Conservation (phyloP, 1,140 invertebrate genomes). For the Sesamia nonagrioides region DNA sequence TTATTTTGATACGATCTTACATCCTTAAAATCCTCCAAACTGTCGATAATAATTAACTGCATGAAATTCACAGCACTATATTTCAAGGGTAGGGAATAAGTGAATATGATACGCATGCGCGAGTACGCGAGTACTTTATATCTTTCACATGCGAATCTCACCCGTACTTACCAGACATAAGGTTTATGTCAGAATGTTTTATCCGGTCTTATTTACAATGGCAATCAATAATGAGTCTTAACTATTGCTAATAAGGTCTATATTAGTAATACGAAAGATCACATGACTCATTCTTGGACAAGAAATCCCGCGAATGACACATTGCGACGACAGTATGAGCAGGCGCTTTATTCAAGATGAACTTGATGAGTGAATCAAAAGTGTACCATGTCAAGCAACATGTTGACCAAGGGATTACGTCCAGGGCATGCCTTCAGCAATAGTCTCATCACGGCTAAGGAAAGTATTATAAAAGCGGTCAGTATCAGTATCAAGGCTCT, state of each 20-base stretch:
- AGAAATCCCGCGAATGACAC: background rate
- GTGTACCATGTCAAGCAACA: background rate
- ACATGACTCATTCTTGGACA: background rate
- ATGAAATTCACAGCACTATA: conserved; percentile 40
- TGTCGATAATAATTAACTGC: background rate
- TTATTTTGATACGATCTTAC: background rate
- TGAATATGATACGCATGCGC: conserved; percentile 50
- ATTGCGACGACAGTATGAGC: background rate
- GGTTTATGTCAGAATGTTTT: background rate
- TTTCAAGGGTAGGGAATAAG: conserved; percentile 19
- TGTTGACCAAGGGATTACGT: background rate
- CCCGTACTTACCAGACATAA: background rate
- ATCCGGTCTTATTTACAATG: background rate
- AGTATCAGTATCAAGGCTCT: too few relatives aligned
- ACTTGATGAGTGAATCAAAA: background rate
- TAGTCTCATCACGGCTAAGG: too few relatives aligned
- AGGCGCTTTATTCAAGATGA: background rate
- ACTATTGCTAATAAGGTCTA: background rate
- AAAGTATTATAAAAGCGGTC: too few relatives aligned
- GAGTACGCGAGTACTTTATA: background rate
- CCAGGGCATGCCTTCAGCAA: background rate
- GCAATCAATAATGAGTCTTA: background rate
- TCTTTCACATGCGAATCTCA: background rate
- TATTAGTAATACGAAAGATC: background rate
- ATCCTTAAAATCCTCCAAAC: background rate